A percentile compares a stretch with the other conserved stretches of the same genome.
These are phyloP conservation scores for Psilopsiagon aurifrons DNA, from an alignment of 2,113 vertebrate genomes.

Conservation along the genomic window DNA sequence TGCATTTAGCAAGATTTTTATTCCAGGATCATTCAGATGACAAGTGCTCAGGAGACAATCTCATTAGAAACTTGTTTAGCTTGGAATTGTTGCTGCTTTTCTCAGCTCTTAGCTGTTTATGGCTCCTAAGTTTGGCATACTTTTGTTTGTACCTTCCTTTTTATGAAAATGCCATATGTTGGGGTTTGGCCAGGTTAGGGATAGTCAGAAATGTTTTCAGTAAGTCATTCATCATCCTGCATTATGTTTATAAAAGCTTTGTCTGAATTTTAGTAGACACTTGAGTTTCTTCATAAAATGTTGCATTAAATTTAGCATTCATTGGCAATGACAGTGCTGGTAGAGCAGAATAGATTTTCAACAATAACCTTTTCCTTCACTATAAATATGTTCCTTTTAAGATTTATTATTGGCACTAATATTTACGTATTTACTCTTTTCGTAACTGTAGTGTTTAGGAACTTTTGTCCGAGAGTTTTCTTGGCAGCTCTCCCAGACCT, in stretches of 20 bases:
- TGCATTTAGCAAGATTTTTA: neutral
- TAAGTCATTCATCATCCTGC: neutral
- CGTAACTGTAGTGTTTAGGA: neutral
- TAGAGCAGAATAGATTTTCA: neutral
- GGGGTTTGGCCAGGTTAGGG: neutral
- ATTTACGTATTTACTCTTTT: conserved; percentile 43
- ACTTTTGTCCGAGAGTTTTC: neutral
- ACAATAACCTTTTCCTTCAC: neutral
- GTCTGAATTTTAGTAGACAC: neutral
- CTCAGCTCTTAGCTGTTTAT: neutral
- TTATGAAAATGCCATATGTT: neutral
- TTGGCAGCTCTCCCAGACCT: conserved; percentile 44
- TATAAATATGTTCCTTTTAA: neutral
- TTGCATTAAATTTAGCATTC: neutral
- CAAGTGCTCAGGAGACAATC: neutral
- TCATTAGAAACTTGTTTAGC: neutral
- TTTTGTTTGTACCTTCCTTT: neutral
- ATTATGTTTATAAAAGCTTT: neutral
- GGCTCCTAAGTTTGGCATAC: neutral
- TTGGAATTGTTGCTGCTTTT: neutral
- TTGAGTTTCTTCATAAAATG: neutral
- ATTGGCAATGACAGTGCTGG: neutral
- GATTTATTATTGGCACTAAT: conserved; percentile 6
- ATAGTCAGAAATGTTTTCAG: neutral
- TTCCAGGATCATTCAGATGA: neutral